These are phyloP conservation scores for Cebidichthys violaceus DNA, from an alignment of 2,113 vertebrate species.

Conservation along the genomic window DNA sequence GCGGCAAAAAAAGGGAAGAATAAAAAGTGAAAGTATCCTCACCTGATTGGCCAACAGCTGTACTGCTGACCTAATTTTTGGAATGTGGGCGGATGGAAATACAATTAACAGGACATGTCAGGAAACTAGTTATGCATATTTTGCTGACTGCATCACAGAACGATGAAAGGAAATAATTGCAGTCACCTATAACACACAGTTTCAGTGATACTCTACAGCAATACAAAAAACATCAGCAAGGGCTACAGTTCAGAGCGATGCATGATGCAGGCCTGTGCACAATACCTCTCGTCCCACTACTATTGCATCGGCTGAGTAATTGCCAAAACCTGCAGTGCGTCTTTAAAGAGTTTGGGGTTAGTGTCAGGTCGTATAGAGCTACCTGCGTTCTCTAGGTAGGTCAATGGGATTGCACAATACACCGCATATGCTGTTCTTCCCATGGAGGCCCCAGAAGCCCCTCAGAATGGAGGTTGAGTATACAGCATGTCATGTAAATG, in stretches of 20 bases:
- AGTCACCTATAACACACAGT: not conserved
- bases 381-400: conserved; percentile 24
- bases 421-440: not conserved
- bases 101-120: not conserved
- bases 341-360: conserved; percentile 60
- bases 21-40: not conserved
- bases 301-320: conserved; percentile 52
- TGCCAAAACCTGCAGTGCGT: conserved; percentile 48
- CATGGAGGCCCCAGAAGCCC: not conserved
- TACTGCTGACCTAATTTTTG: not conserved
- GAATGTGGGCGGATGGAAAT: not conserved
- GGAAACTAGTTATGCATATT: not conserved
- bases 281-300: conserved; percentile 19
- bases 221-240: not conserved
- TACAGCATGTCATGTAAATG: conserved; percentile 64
- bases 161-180: not conserved
- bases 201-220: not conserved
- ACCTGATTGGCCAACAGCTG: not conserved
- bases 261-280: not conserved
- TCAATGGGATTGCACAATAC: conserved; percentile 23
- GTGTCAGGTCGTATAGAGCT: conserved; percentile 37
- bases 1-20: not conserved
- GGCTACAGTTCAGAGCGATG: not conserved
- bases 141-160: not conserved
- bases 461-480: conserved; percentile 57